phyloP scores from a whole-genome alignment of 30 jellyfish, hydroid and myxozoan species.

The Hydra vulgaris region DNA sequence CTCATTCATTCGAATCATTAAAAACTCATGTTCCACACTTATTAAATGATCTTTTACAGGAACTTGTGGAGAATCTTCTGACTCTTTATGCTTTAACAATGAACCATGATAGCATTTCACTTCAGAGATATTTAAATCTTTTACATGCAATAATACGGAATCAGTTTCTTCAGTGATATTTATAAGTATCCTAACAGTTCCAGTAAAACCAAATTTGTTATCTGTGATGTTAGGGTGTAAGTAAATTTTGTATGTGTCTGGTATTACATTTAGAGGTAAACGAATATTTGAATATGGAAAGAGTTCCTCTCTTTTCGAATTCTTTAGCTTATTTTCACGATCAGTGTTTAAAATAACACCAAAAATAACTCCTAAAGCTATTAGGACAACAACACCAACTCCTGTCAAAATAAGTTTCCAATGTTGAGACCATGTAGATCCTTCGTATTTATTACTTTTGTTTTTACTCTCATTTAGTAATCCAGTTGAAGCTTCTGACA shows the following conservation, averaged over 20 bases:
- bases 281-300: conserved; percentile 48
- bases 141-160: conserved; percentile 44
- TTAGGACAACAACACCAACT: conserved; percentile 38
- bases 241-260: conserved; percentile 45
- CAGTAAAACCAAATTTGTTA: conserved; percentile 38
- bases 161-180: conserved; percentile 44
- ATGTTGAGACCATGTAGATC: conserved; percentile 26
- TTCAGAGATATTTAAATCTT: conserved; percentile 30
- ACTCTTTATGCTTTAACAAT: neutral
- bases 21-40: conserved; percentile 41
- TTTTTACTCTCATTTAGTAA: conserved; percentile 45
- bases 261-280: conserved; percentile 62
- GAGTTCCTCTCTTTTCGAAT: conserved; percentile 29
- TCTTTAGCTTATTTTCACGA: conserved; percentile 15
- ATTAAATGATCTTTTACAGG: neutral
- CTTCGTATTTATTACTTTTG: conserved; percentile 12
- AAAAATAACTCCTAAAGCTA: conserved; percentile 61
- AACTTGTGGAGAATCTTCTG: neutral
- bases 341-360: conserved; percentile 68
- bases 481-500: neutral
- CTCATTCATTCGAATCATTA: conserved; percentile 28
- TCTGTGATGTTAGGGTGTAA: conserved; percentile 90
- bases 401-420: conserved; percentile 57
- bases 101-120: conserved; percentile 16
- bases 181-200: conserved; percentile 51